A percentile compares a stretch with the other conserved stretches of the same genome.
Evolutionary conservation across 2,888 invertebrate species (phyloP).

Genomic region (Ophioninae sp.): DNA sequence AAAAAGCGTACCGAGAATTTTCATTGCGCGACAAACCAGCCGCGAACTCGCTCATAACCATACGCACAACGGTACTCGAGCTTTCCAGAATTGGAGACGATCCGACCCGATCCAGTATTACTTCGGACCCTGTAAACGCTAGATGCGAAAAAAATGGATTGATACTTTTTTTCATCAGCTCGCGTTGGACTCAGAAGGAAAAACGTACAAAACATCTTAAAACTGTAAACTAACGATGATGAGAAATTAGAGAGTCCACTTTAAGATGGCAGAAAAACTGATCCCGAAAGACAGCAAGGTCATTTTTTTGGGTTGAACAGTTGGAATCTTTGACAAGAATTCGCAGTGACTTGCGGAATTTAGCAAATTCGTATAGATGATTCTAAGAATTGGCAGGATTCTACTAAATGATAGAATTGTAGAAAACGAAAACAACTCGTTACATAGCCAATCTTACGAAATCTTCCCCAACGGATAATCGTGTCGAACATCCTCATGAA

Average conservation of each 20-base stretch:
- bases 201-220: not conserved
- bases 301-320: not conserved
- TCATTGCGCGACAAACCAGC: slow-evolving; percentile 39
- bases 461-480: too few species aligned
- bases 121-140: slow-evolving; percentile 7
- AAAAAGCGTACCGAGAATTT: slow-evolving; percentile 28
- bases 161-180: not conserved
- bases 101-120: slow-evolving; percentile 19
- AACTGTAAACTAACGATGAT: not conserved
- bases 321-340: not conserved
- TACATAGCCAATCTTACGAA: too few species aligned
- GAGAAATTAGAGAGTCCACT: not conserved
- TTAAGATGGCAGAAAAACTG: not conserved
- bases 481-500: too few species aligned
- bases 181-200: not conserved
- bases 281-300: not conserved
- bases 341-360: too few species aligned
- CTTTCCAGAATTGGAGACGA: slow-evolving; percentile 20
- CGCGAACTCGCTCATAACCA: slow-evolving; percentile 33
- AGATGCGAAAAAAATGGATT: slow-evolving; percentile 20
- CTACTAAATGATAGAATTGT: too few species aligned
- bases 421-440: too few species aligned
- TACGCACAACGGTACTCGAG: not conserved
- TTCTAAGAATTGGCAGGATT: too few species aligned
- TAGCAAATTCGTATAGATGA: too few species aligned